Evolutionary conservation across 2,888 invertebrate genomes (phyloP), one percentile per base, ranked within the genome.

Genomic region (Agriotes lineatus): DNA sequence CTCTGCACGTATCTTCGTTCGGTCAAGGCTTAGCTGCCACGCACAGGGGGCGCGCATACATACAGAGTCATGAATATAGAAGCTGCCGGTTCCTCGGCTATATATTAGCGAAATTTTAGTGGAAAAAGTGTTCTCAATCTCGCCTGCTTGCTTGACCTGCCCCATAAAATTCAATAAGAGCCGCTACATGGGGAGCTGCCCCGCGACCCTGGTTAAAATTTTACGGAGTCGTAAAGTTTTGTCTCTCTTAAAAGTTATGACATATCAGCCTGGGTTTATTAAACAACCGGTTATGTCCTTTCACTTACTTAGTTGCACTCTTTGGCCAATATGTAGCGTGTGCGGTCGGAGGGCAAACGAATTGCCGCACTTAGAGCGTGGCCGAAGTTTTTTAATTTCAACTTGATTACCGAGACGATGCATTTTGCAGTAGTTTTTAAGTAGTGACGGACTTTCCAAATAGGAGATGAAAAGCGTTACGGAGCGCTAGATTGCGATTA

Each of bases 121-220:
- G 33, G 35, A n/a, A 52, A 50, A 52, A 52, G 61, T 39, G 61
- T 50, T 61, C 35, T 61, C 61, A 61, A 61, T 61, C 61, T 61
- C 52, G 52, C 50, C 30, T 52, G 37, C 57, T 52, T 58, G 42
- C 52, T 39, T 61, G 52, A 61, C 61, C 52, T 61, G 33, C 35
- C 33, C 18, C 61, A 61, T 61, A 61, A 61, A 61, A 61, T 61
- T 61, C 61, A 61, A 61, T 50, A 61, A 50, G 39, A 60, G 45
- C n/a, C n/a, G 1, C 45, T 45, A 45, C 45, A 25, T 14, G 14
- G 9, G 12, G 6, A 4, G 7, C 35, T 33, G 33, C 52, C 52
- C 22, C 18, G 16, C 30, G n/a, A 52, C 14, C 16, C 14, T 33
- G 18, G 33, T 52, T 33, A 52, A 52, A 52, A 18, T 52, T 52